These are phyloP conservation scores for Darwinula stevensoni DNA, from an alignment of 2,888 invertebrate species.

Conservation along the genomic window DNA sequence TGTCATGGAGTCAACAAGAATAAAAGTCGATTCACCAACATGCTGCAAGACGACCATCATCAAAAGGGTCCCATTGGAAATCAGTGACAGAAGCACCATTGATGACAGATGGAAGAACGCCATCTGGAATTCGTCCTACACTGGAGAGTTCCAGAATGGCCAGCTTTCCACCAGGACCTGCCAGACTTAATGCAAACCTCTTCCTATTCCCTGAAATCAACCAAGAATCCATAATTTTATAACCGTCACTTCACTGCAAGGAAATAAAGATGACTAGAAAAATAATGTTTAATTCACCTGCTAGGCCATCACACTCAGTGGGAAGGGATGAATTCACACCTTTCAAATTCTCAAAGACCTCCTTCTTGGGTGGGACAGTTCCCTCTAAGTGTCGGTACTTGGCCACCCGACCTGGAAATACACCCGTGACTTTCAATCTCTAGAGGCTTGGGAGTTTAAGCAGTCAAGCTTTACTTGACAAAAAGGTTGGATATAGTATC, in stretches of 20 bases:
- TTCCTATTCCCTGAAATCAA: slow-evolving; percentile 36
- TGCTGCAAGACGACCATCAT: slow-evolving; percentile 41
- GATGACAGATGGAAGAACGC: slow-evolving; percentile 55
- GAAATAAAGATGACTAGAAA: too few species aligned
- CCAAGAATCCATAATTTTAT: too few species aligned
- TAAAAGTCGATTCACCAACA: too few species aligned
- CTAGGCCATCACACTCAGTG: slow-evolving; percentile 78
- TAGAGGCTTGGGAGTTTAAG: too few species aligned
- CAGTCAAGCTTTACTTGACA: too few species aligned
- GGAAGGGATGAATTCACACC: slow-evolving; percentile 70
- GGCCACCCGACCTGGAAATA: slow-evolving; percentile 36
- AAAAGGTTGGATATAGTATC: too few species aligned
- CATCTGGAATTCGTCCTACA: slow-evolving; percentile 43
- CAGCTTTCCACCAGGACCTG: slow-evolving; percentile 67
- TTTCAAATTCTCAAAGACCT: slow-evolving; percentile 66
- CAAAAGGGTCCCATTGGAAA: slow-evolving; percentile 81
- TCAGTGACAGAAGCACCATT: slow-evolving; percentile 70
- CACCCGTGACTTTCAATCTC: too few species aligned
- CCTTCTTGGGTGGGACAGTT: slow-evolving; percentile 60
- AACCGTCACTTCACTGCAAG: too few species aligned
- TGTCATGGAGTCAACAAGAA: too few species aligned
- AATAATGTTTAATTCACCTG: too few species aligned
- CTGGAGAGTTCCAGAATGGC: slow-evolving; percentile 52
- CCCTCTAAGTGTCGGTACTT: slow-evolving; percentile 81
- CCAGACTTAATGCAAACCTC: slow-evolving; percentile 62